Base-by-base conservation (phyloP, 1,140 invertebrate genomes). In the Trichomalopsis sarcophagae region DNA sequence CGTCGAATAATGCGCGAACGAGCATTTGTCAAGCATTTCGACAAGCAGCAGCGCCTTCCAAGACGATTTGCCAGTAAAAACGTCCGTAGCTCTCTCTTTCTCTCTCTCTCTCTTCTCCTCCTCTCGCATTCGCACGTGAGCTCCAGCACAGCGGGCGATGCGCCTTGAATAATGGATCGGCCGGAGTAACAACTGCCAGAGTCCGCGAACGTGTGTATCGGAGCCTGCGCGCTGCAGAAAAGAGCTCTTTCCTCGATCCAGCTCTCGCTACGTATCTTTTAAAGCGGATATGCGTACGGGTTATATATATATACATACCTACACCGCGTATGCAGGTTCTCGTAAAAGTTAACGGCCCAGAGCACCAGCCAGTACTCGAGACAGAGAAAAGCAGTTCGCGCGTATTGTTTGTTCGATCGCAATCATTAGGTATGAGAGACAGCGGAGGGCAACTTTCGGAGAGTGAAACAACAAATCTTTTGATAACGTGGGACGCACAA, bases 101-200 rank as follows among this genome's bases (percentile, higher is more conserved):
- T 36, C n/a, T n/a, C 17, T n/a, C 62, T 27, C 62, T 6, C n/a
- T 14, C 62, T 4, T 21, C 62, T 36, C 10, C 36, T 44, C 21
- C 17, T 1, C 74, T 21, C 82, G 82, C 81, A 85, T 84, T 81
- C 84, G 68, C 82, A 83, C 81, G 86, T 83, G 80, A 81, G 50
- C 83, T 82, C 82, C 30, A 30, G 68, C 68, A 27, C 30, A 30
- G 68, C 68, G 68, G 21, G 21, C 87, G 84, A 87, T 84, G 87
- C 77, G 86, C 47, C 79, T 84, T 90, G 89, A 90, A 90, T 90
- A 90, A 90, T 89, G 85, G 87, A 90, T 85, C 73, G 62, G 13
- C 2, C 10, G 68, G 84, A 86, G 86, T 86, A 86, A 85, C 79
- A 86, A 82, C 85, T 78, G 84, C 55, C 21, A 62, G 17, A 62